Percentiles rank a stretch among this genome's conserved stretches.
Evolutionary conservation across 2,888 invertebrate species (phyloP).

Genomic region (Drosophila mimica): DNA sequence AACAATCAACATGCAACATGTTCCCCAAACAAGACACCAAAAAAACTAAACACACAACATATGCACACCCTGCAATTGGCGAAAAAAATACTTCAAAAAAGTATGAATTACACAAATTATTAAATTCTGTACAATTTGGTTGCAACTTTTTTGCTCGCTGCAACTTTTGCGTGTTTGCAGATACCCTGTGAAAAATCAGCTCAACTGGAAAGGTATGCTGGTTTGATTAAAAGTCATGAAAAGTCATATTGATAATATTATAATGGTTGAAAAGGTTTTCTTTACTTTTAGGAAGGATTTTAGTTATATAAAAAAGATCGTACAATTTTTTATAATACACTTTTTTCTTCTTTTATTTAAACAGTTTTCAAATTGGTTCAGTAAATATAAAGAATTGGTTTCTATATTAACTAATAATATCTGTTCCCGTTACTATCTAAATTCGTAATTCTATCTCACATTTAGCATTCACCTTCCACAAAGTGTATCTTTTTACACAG

Average conservation of each 20-base stretch:
- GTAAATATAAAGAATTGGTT: not conserved
- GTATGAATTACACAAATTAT: slow-evolving; percentile 45
- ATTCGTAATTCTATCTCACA: not conserved
- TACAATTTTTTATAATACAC: no score
- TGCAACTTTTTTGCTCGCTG: slow-evolving; percentile 30
- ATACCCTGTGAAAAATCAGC: slow-evolving; percentile 13
- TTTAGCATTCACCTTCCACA: not conserved
- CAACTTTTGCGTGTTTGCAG: slow-evolving; percentile 32
- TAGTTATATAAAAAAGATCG: not conserved
- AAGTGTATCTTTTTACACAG: not conserved
- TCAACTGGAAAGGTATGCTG: not conserved
- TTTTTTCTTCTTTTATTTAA: not conserved
- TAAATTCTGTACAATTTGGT: slow-evolving; percentile 46
- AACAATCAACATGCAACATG: slow-evolving; percentile 61
- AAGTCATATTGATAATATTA: no score
- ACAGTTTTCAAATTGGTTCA: not conserved
- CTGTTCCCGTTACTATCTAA: not conserved
- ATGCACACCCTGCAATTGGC: slow-evolving; percentile 36
- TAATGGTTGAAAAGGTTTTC: no score
- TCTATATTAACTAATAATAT: not conserved
- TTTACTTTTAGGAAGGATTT: not conserved
- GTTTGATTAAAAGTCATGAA: no score
- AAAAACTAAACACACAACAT: slow-evolving; percentile 37
- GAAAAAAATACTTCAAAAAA: not conserved
- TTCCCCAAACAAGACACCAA: slow-evolving; percentile 35